A percentile compares a stretch with the other conserved stretches of the same genome.
Conservation (phyloP, 2,113 vertebrate species). For the Ceyx cyanopectus region DNA sequence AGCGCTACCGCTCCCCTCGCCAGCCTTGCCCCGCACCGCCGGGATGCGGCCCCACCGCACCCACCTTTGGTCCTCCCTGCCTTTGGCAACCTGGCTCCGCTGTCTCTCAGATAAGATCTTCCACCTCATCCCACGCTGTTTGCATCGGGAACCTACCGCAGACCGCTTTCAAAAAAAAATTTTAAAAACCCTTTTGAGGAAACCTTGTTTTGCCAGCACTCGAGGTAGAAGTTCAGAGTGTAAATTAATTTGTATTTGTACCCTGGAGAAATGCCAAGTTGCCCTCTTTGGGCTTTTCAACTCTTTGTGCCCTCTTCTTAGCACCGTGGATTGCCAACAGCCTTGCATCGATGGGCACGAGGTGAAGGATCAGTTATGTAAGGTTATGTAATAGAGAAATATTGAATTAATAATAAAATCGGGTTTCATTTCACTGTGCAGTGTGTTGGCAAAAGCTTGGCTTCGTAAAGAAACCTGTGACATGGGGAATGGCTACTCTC, state of each 20-base stretch:
- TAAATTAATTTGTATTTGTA: neutral
- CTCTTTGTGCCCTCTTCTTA: neutral
- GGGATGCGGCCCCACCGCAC: neutral
- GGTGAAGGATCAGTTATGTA: slow-evolving; percentile 29
- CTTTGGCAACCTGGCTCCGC: accelerated
- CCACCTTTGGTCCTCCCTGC: neutral
- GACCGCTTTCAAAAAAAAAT: neutral
- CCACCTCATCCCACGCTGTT: too few relatives aligned
- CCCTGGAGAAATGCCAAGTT: neutral
- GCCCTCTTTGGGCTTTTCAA: neutral
- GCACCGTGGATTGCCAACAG: neutral
- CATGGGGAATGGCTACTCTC: neutral
- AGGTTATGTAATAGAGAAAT: neutral
- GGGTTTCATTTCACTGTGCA: neutral
- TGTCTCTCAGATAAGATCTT: accelerated
- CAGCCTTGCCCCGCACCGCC: neutral
- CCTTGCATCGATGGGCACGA: neutral
- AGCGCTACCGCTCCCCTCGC: too few relatives aligned
- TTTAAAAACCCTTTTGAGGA: neutral
- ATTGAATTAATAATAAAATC: neutral
- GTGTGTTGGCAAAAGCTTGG: neutral
- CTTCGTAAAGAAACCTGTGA: neutral
- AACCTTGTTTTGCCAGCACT: neutral
- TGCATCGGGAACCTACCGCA: too few relatives aligned
- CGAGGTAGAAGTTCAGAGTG: accelerated